A percentile compares a stretch with the other conserved stretches of the same genome.
phyloP scores from a whole-genome alignment of 2,888 invertebrate genomes.

The Chromoteleia sp. region DNA sequence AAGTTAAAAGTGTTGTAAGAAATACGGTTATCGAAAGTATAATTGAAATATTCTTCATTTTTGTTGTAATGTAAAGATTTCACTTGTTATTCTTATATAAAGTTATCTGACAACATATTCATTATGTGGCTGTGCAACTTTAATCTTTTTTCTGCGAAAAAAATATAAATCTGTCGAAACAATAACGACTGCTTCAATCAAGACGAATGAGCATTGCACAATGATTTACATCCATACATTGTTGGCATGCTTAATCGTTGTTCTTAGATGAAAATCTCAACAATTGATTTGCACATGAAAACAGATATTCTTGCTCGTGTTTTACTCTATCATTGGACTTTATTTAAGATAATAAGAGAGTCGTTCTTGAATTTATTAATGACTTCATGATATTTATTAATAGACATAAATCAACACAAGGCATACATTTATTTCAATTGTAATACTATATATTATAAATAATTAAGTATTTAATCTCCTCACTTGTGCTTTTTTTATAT shows the following conservation, averaged over 20 bases:
- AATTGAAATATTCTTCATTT: background rate
- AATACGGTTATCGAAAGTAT: background rate
- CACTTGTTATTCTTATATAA: constrained; percentile 12
- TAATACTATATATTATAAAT: too few relatives aligned
- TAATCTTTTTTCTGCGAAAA: constrained; percentile 31
- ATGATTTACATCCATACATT: constrained; percentile 47
- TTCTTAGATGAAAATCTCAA: constrained; percentile 45
- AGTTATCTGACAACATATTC: constrained; percentile 12
- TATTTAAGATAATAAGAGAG: constrained; percentile 5
- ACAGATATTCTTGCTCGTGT: constrained; percentile 11
- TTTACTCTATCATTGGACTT: constrained; percentile 6
- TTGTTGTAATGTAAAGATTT: background rate
- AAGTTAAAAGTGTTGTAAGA: background rate
- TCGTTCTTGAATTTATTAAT: background rate
- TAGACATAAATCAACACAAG: background rate
- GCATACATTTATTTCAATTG: too few relatives aligned
- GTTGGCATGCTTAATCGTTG: constrained; percentile 39
- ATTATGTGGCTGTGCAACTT: background rate
- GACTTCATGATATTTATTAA: background rate
- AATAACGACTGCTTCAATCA: constrained; percentile 25
- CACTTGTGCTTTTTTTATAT: too few relatives aligned
- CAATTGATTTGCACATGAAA: constrained; percentile 29
- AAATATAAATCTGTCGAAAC: constrained; percentile 47
- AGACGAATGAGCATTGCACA: constrained; percentile 41
- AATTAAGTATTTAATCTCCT: too few relatives aligned